A percentile compares a stretch with the other conserved stretches of the same genome.
Conservation (phyloP, 2,888 invertebrate species). For the Agonopterix alstromeriana region DNA sequence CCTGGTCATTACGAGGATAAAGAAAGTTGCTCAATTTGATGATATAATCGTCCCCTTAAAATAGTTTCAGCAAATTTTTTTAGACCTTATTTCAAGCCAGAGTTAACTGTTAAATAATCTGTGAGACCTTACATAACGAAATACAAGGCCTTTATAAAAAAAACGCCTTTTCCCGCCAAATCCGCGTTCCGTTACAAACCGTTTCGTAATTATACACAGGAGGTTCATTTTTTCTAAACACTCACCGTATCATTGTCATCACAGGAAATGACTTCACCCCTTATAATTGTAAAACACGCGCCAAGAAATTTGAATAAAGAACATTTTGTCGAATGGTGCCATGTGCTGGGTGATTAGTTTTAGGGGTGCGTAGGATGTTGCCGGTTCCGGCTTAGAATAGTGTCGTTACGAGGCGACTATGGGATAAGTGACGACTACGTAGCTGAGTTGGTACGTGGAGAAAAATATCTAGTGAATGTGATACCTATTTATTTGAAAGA, state of each 20-base stretch:
- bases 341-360: neutral
- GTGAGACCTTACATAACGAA: no score
- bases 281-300: slow-evolving; percentile 50
- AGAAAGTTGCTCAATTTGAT: no score
- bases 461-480: no score
- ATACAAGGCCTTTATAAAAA: neutral
- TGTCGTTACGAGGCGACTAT: no score
- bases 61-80: no score
- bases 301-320: slow-evolving; percentile 40
- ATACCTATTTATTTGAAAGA: no score
- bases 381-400: neutral
- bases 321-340: slow-evolving; percentile 16
- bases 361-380: neutral
- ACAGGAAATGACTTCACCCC: slow-evolving; percentile 63
- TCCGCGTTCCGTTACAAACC: slow-evolving; percentile 17
- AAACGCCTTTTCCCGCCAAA: slow-evolving; percentile 28
- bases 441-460: no score
- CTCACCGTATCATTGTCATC: slow-evolving; percentile 62
- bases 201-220: slow-evolving; percentile 22
- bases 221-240: slow-evolving; percentile 18
- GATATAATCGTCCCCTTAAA: no score
- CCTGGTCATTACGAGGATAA: no score
- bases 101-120: no score
- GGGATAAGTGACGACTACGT: no score
- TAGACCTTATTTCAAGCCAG: neutral